Percentiles rank a stretch among this genome's conserved stretches.
phyloP scores from a whole-genome alignment of 1,140 invertebrate species.

The Olivierus martensii region DNA sequence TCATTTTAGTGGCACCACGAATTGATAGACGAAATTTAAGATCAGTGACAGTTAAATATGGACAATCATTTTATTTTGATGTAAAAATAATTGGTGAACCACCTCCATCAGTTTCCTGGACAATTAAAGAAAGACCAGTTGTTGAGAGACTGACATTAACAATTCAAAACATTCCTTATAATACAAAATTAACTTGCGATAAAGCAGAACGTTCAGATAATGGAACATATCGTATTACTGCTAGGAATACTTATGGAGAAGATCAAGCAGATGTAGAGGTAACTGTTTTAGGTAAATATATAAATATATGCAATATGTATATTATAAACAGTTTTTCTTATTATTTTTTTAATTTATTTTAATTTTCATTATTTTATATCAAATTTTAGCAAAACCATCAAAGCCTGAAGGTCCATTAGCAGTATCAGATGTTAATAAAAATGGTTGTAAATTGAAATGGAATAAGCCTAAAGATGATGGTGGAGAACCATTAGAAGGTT shows the following conservation, averaged over 20 bases:
- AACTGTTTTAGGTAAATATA: conserved; percentile 46
- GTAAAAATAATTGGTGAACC: conserved; percentile 30
- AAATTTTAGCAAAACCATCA: conserved; percentile 43
- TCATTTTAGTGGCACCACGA: conserved; percentile 63
- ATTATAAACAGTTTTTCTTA: no score
- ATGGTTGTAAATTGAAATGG: conserved; percentile 34
- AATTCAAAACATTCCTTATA: conserved; percentile 27
- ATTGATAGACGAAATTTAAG: conserved; percentile 84
- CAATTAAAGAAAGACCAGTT: conserved; percentile 19
- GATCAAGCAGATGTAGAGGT: conserved; percentile 39
- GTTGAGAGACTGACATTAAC: conserved; percentile 12
- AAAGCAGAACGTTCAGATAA: conserved; percentile 35
- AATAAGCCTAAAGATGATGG: conserved; percentile 30
- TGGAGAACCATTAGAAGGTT: conserved; percentile 54
- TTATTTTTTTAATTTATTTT: background rate
- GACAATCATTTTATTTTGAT: conserved; percentile 29
- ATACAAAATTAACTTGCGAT: conserved; percentile 32
- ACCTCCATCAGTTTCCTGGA: conserved; percentile 26
- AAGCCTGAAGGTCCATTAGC: conserved; percentile 84
- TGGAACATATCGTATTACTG: conserved; percentile 34
- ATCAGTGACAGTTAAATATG: conserved; percentile 59
- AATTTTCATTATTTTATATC: background rate
- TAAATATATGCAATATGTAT: no score
- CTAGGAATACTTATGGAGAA: conserved; percentile 36
- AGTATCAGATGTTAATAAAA: conserved; percentile 65